Conservation (phyloP, 2,888 invertebrate genomes). For the Tuberolachnus salignus region DNA sequence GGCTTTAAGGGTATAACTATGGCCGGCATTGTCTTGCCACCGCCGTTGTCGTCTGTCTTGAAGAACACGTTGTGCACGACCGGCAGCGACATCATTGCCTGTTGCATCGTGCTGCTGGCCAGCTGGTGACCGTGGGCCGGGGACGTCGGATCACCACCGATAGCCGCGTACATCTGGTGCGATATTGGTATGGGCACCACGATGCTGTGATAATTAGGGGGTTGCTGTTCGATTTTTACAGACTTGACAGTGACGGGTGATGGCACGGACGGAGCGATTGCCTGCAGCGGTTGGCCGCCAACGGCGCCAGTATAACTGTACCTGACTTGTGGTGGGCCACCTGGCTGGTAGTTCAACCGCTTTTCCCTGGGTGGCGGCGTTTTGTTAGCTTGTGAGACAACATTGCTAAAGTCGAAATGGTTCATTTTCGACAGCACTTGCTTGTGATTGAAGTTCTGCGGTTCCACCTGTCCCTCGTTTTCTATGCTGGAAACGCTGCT, state of each 20-base stretch:
- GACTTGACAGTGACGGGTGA: conserved; percentile 28
- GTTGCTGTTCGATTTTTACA: conserved; percentile 29
- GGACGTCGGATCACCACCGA: not conserved
- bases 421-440: conserved; percentile 52
- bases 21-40: conserved; percentile 50
- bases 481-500: conserved; percentile 39
- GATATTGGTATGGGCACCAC: conserved; percentile 47
- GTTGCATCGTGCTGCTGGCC: conserved; percentile 42
- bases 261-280: not conserved
- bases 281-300: conserved; percentile 13
- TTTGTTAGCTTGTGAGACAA: conserved; percentile 16
- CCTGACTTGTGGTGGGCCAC: not conserved
- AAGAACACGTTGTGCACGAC: conserved; percentile 55
- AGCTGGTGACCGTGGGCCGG: conserved; percentile 37
- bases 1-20: conserved; percentile 51
- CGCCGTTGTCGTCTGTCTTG: conserved; percentile 51
- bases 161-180: conserved; percentile 45
- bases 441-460: conserved; percentile 51
- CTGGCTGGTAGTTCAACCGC: conserved; percentile 37
- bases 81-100: conserved; percentile 53
- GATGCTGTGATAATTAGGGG: conserved; percentile 46
- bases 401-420: conserved; percentile 51
- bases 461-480: not conserved
- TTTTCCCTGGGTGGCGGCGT: conserved; percentile 30
- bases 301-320: conserved; percentile 9